Evolutionary conservation across 2,797 vertebrate genomes (phyloP), one percentile per base, ranked within the genome.

Genomic region (Coendou prehensilis): DNA sequence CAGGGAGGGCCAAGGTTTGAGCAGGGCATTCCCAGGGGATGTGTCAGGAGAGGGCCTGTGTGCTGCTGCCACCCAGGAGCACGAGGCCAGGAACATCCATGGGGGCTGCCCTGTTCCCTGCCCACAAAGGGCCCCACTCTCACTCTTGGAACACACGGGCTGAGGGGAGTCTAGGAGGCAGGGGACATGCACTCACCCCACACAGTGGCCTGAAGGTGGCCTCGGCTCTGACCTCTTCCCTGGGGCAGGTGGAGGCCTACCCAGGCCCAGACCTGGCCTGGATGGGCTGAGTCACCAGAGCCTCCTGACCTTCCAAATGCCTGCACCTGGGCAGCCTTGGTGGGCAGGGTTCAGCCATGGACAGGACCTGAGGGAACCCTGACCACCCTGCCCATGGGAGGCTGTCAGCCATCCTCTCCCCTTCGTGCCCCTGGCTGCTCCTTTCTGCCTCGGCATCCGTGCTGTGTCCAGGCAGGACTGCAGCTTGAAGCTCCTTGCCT

Each of bases 151-250:
- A n/a, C 23, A 26, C 75, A 76, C 30, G 13, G 37, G 41, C 47
- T 45, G 5, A 18, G 26, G 20, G 28, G 47, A 11, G 28, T 52
- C 75, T 28, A 78, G 47, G 15, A 78, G 28, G 28, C 7, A 3
- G 14, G 28, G 75, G 47, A 30, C 45, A 78, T 28, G 13, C 41
- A 75, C 69, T 28, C 4, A 41, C 67, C 67, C 8, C 18, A 23
- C 56, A 11, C 3, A 63, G 0, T 4, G 50, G 18, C 54, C 63
- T 26, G 26, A 0, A n/a, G n/a, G 5, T 0, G 37, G 28, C 64
- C 23, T 4, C 1, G 9, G 15, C 30, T 59, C 76, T 13, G 23
- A 63, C 37, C 56, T 37, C 67, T 17, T 22, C 26, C 41, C 15
- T 3, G 14, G 33, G 22, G 23, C 26, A n/a, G 45, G 47, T 3